Evolutionary conservation across 2,888 invertebrate genomes (phyloP).

Genomic region (Allolobophora icterica): DNA sequence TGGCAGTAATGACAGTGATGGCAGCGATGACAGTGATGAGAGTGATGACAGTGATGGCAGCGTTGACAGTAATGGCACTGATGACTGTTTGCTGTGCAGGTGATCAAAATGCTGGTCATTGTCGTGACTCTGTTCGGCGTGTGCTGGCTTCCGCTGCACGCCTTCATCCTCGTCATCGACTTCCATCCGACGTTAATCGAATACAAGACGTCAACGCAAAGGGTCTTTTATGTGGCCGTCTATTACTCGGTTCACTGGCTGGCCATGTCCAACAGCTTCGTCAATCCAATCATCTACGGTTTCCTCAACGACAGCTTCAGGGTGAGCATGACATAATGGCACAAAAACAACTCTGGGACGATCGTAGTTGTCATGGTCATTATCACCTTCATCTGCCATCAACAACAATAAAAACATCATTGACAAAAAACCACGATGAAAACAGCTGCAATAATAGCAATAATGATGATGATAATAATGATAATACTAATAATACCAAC

Average conservation of each 20-base stretch:
- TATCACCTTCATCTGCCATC: no score
- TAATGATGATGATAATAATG: neutral
- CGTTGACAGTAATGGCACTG: neutral
- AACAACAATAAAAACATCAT: no score
- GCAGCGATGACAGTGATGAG: no score
- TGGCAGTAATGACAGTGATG: no score
- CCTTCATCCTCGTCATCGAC: conserved; percentile 58
- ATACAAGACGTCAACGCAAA: neutral
- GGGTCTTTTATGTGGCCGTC: conserved; percentile 42
- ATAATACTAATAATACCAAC: no score
- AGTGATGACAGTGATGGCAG: no score
- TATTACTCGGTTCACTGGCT: conserved; percentile 61
- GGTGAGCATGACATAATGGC: conserved; percentile 51
- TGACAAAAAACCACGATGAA: no score
- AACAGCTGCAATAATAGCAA: no score
- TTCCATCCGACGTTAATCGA: conserved; percentile 46
- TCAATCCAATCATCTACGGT: conserved; percentile 63
- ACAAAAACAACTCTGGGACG: neutral
- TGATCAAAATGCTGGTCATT: conserved; percentile 63
- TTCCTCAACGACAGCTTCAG: conserved; percentile 64
- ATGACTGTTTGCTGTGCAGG: conserved; percentile 49
- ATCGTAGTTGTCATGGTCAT: no score
- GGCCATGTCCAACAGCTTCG: conserved; percentile 65
- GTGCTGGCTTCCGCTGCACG: conserved; percentile 63
- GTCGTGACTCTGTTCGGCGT: conserved; percentile 61